Evolutionary conservation across 2,888 invertebrate species (phyloP).

Genomic region (Aspidapion aeneum): DNA sequence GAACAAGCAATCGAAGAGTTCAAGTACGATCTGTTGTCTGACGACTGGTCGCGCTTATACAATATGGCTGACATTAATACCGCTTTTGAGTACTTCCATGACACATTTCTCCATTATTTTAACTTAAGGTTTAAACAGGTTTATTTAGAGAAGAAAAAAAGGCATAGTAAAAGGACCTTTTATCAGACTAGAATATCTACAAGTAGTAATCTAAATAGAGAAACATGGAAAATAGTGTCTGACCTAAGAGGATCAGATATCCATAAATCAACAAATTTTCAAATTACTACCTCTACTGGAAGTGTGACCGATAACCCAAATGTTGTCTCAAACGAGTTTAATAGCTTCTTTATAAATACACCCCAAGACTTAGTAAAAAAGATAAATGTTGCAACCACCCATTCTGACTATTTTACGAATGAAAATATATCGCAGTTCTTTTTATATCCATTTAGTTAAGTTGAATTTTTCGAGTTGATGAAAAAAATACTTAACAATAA

Average conservation of each 20-base stretch:
- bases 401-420: background rate
- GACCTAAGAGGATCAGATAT: background rate
- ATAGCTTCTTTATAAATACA: background rate
- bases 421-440: background rate
- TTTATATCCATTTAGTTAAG: background rate
- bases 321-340: background rate
- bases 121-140: background rate
- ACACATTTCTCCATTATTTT: background rate
- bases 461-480: background rate
- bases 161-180: background rate
- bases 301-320: background rate
- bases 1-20: background rate
- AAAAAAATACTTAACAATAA: conserved; percentile 7
- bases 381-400: background rate
- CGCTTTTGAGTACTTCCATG: background rate
- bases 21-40: background rate
- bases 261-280: too few species aligned
- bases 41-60: background rate
- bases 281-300: background rate
- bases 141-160: background rate
- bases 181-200: background rate
- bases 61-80: background rate
- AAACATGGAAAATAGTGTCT: background rate
- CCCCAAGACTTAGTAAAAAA: background rate
- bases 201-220: background rate